Evolutionary conservation across 2,888 invertebrate species (phyloP).

Genomic region (Steinernema hermaphroditum): DNA sequence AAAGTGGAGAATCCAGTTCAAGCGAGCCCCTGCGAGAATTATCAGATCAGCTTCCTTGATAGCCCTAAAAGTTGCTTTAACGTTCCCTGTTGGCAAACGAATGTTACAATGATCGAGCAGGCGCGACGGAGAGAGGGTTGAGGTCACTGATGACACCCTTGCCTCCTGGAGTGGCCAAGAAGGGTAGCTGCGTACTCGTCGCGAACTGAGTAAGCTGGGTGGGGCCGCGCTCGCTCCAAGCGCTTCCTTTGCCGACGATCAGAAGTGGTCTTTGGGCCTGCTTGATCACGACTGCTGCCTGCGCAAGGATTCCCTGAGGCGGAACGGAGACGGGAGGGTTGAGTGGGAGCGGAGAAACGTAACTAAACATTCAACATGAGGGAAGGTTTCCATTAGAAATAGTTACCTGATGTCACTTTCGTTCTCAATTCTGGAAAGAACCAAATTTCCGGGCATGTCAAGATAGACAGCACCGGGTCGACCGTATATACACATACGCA

Average conservation of each 20-base stretch:
- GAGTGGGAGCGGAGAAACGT: conserved; percentile 67
- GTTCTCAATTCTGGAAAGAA: conserved; percentile 47
- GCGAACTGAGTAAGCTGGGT: conserved; percentile 69
- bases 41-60: conserved; percentile 86
- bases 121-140: conserved; percentile 77
- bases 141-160: conserved; percentile 72
- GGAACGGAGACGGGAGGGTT: conserved; percentile 76
- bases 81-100: too few relatives aligned
- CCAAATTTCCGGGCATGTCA: conserved; percentile 83
- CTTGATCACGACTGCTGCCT: conserved; percentile 76
- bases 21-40: conserved; percentile 82
- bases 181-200: conserved; percentile 78
- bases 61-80: too few relatives aligned
- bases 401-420: not conserved
- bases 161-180: conserved; percentile 92
- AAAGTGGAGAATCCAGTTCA: conserved; percentile 98
- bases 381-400: not conserved
- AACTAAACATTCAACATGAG: conserved; percentile 33
- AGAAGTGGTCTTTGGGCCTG: conserved; percentile 80
- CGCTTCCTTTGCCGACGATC: conserved; percentile 81
- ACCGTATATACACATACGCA: conserved; percentile 80
- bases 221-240: conserved; percentile 60
- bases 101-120: conserved; percentile 77
- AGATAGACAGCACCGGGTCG: conserved; percentile 87
- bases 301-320: conserved; percentile 74